A percentile compares a stretch with the other conserved stretches of the same genome.
Evolutionary conservation across 2,113 vertebrate genomes (phyloP).

Genomic region (Hipposideros armiger): DNA sequence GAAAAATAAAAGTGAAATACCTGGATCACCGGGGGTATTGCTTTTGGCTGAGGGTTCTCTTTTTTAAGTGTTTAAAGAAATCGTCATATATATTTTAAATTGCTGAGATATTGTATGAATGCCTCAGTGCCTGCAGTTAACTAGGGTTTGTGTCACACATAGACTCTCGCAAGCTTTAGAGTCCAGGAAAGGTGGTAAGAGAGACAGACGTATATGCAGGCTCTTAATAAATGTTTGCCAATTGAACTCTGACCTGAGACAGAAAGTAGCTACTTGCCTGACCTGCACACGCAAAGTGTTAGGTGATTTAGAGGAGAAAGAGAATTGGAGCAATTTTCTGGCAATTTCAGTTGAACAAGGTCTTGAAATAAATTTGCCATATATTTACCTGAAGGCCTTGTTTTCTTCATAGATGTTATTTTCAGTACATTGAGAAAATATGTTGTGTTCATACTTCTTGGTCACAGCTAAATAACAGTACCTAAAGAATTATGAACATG

Average conservation of each 20-base stretch:
- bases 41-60: background rate
- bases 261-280: background rate
- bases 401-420: conserved; percentile 12
- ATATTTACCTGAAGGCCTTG: background rate
- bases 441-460: background rate
- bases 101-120: background rate
- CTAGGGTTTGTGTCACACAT: background rate
- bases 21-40: background rate
- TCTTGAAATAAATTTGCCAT: conserved; percentile 40
- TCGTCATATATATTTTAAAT: background rate
- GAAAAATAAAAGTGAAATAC: background rate
- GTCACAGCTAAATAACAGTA: background rate
- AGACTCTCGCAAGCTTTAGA: background rate
- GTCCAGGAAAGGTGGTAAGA: background rate
- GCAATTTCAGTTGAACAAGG: background rate
- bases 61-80: background rate
- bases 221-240: background rate
- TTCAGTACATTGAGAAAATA: conserved; percentile 30
- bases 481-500: background rate
- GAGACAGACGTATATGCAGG: background rate
- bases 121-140: background rate
- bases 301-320: background rate
- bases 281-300: background rate
- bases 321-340: conserved; percentile 17
- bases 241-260: background rate